A percentile compares a stretch with the other conserved stretches of the same genome.
phyloP scores from a whole-genome alignment of 1,140 invertebrate species.

The Riptortus pedestris region DNA sequence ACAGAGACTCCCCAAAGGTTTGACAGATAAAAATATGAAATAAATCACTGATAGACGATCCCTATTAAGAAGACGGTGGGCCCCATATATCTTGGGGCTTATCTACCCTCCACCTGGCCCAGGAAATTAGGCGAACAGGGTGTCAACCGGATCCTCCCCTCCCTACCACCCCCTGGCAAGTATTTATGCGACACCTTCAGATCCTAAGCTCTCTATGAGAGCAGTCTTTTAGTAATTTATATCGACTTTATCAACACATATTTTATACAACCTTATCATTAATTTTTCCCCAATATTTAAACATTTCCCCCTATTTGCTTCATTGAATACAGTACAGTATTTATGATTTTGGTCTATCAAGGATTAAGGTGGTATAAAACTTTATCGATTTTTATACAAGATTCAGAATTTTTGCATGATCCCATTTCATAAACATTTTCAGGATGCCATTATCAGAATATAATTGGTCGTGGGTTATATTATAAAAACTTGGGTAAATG shows the following conservation, averaged over 20 bases:
- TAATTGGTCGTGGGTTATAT: too few relatives aligned
- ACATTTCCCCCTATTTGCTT: neutral
- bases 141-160: neutral
- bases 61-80: conserved; percentile 15
- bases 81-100: conserved; percentile 20
- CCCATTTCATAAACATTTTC: too few relatives aligned
- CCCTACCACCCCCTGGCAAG: neutral
- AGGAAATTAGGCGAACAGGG: conserved; percentile 13
- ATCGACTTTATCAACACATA: neutral
- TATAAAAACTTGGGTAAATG: too few relatives aligned
- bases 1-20: neutral
- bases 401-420: too few relatives aligned
- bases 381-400: too few relatives aligned
- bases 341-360: too few relatives aligned
- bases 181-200: neutral
- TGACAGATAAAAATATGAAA: conserved; percentile 30
- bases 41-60: conserved; percentile 28
- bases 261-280: neutral
- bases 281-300: neutral
- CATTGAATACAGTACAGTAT: too few relatives aligned
- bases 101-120: neutral
- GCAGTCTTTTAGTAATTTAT: neutral
- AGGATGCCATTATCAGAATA: too few relatives aligned
- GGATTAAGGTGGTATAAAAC: too few relatives aligned
- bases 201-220: too few relatives aligned